Conservation (phyloP, 2,113 vertebrate genomes). For the Ailurus styani region DNA sequence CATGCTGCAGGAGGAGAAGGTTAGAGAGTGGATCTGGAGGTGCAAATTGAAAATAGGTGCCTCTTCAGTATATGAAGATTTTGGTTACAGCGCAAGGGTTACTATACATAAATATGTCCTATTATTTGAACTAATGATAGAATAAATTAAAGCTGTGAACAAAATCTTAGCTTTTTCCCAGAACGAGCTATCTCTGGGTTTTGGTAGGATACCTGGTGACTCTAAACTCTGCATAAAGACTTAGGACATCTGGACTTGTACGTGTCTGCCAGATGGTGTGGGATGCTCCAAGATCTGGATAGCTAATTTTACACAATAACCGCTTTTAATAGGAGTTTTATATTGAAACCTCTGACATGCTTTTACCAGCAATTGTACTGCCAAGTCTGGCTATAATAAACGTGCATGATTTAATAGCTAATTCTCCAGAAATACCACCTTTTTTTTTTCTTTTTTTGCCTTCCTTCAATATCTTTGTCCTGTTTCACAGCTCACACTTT, state of each 20-base stretch:
- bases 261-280: slow-evolving; percentile 41
- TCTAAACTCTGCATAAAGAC: slow-evolving; percentile 25
- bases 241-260: slow-evolving; percentile 26
- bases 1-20: neutral
- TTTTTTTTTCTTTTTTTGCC: neutral
- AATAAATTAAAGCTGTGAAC: neutral
- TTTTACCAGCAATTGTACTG: slow-evolving; percentile 45
- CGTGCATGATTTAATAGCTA: slow-evolving; percentile 45
- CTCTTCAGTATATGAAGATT: no score
- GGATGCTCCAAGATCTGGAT: slow-evolving; percentile 24
- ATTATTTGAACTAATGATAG: neutral
- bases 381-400: slow-evolving; percentile 62
- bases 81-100: neutral
- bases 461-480: slow-evolving; percentile 22
- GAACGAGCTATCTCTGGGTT: slow-evolving; percentile 9
- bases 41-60: neutral
- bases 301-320: slow-evolving; percentile 61
- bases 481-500: slow-evolving; percentile 27
- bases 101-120: neutral
- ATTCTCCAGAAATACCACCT: slow-evolving; percentile 26
- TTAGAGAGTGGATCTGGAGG: neutral
- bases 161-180: neutral
- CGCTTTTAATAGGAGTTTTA: slow-evolving; percentile 58
- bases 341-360: slow-evolving; percentile 57
- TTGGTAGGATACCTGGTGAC: slow-evolving; percentile 8